Conservation (phyloP, 1,140 invertebrate genomes). For the Formica exsecta region DNA sequence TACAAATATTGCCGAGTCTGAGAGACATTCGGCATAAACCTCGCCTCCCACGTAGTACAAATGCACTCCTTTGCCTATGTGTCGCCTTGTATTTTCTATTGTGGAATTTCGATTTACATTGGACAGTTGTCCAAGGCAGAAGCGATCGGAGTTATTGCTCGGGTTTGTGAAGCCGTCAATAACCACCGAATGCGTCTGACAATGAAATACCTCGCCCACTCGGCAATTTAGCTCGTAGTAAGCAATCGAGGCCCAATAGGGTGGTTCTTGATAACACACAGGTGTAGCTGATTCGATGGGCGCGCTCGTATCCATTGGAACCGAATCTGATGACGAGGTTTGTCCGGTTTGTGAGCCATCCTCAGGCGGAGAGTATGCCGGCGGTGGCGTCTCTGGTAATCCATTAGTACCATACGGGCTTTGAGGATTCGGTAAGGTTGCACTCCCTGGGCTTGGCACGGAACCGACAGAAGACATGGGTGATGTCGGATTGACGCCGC, state of each 20-base stretch:
- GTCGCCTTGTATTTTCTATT: slow-evolving; percentile 98
- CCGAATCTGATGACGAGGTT: slow-evolving; percentile 86
- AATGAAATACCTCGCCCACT: slow-evolving; percentile 98
- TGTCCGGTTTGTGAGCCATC: slow-evolving; percentile 88
- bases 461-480: slow-evolving; percentile 89
- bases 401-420: slow-evolving; percentile 91
- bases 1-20: slow-evolving; percentile 98
- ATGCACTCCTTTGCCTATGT: slow-evolving; percentile 99
- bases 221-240: slow-evolving; percentile 98
- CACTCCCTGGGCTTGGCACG: slow-evolving; percentile 88
- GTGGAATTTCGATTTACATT: slow-evolving; percentile 99
- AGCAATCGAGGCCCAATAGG: slow-evolving; percentile 97
- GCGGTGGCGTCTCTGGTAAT: slow-evolving; percentile 95
- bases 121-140: slow-evolving; percentile 97
- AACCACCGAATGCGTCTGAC: slow-evolving; percentile 95
- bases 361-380: slow-evolving; percentile 96
- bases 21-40: slow-evolving; percentile 98
- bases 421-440: slow-evolving; percentile 89
- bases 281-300: slow-evolving; percentile 91
- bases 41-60: slow-evolving; percentile 99
- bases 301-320: slow-evolving; percentile 89
- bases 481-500: slow-evolving; percentile 85
- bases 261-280: slow-evolving; percentile 96
- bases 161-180: slow-evolving; percentile 99
- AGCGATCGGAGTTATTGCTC: slow-evolving; percentile 96